phyloP scores from a whole-genome alignment of 2,888 invertebrate genomes.

The Thereva nobilitata region DNA sequence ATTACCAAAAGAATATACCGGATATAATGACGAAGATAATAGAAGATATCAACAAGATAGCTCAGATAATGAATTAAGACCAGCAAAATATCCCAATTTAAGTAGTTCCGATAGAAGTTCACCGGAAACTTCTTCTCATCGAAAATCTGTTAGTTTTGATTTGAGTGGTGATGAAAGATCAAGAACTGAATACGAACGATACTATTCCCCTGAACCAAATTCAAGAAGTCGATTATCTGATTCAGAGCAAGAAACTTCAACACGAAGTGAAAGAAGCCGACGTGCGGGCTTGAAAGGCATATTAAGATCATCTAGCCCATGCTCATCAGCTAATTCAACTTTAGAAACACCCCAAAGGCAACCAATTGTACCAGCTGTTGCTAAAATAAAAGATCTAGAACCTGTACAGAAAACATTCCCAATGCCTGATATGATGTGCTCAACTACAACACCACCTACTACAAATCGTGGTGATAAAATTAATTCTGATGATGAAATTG shows the following conservation, averaged over 20 bases:
- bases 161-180: constrained; percentile 56
- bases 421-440: constrained; percentile 40
- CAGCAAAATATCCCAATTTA: constrained; percentile 17
- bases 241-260: constrained; percentile 54
- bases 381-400: constrained; percentile 53
- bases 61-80: constrained; percentile 11
- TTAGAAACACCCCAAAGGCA: constrained; percentile 48
- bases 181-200: constrained; percentile 54
- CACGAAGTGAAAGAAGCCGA: constrained; percentile 38
- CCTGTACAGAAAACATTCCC: constrained; percentile 44
- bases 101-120: constrained; percentile 50
- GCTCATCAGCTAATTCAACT: constrained; percentile 51
- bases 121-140: constrained; percentile 49
- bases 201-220: constrained; percentile 47
- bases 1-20: background rate
- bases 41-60: constrained; percentile 31
- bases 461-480: constrained; percentile 41
- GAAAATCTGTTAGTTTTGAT: constrained; percentile 58
- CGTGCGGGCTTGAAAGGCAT: constrained; percentile 50
- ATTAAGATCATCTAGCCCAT: constrained; percentile 55
- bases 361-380: constrained; percentile 51
- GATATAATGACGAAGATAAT: background rate
- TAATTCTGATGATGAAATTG: constrained; percentile 50
- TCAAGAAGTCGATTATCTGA: constrained; percentile 50
- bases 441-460: constrained; percentile 45